A percentile compares a stretch with the other conserved stretches of the same genome.
Conservation (phyloP, 1,140 invertebrate genomes). For the Drosophila fuyamai region DNA sequence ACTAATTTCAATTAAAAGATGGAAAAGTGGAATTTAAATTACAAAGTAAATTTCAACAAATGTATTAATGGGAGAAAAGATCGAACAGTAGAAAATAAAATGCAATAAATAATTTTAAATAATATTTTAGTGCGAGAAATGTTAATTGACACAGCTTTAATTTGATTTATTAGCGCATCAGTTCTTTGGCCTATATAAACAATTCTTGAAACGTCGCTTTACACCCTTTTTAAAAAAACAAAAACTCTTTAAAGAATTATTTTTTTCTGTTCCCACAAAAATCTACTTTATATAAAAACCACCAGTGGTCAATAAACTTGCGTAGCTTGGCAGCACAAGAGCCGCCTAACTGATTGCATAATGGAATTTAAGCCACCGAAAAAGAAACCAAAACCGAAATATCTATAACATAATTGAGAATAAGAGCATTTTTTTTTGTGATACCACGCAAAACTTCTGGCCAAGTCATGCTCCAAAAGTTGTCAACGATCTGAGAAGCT, state of each 20-base stretch:
- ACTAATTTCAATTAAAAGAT: slow-evolving; percentile 12
- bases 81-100: neutral
- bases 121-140: too few relatives aligned
- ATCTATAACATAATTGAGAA: slow-evolving; percentile 82
- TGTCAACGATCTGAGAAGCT: slow-evolving; percentile 68
- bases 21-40: neutral
- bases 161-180: too few relatives aligned
- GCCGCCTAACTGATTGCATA: slow-evolving; percentile 76
- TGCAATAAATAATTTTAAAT: neutral
- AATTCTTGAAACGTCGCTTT: slow-evolving; percentile 5
- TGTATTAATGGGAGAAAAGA: neutral
- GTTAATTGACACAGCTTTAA: too few relatives aligned
- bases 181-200: neutral
- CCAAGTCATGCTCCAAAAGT: slow-evolving; percentile 76
- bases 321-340: slow-evolving; percentile 70
- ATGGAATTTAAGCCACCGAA: slow-evolving; percentile 71
- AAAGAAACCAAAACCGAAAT: slow-evolving; percentile 45
- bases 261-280: slow-evolving; percentile 20
- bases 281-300: neutral
- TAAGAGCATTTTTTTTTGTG: slow-evolving; percentile 75
- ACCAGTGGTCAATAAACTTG: slow-evolving; percentile 77
- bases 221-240: neutral
- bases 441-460: slow-evolving; percentile 31
- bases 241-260: slow-evolving; percentile 25
- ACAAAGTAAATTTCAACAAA: neutral